Conservation (phyloP, 2,888 invertebrate species). For the Idaea aversata region DNA sequence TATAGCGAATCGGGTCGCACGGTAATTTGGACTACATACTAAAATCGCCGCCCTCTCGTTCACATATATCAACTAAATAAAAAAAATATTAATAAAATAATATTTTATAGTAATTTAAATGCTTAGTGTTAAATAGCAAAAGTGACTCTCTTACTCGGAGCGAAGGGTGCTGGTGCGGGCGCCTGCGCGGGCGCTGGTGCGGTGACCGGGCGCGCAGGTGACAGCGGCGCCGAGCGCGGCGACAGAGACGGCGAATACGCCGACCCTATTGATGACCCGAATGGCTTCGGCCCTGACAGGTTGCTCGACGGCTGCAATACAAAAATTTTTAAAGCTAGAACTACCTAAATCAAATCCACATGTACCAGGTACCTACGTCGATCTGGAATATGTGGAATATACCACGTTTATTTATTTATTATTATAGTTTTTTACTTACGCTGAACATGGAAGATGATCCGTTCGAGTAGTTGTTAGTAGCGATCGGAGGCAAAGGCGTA, state of each 20-base stretch:
- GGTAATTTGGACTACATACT: neutral
- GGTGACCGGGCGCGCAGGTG: constrained; percentile 66
- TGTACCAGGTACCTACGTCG: neutral
- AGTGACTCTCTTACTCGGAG: constrained; percentile 77
- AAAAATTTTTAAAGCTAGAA: neutral
- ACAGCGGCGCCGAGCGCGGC: constrained; percentile 74
- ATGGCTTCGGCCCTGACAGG: constrained; percentile 82
- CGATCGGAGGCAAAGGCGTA: constrained; percentile 84
- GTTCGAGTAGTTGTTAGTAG: constrained; percentile 82
- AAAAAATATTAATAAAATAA: neutral
- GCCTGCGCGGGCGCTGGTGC: constrained; percentile 44
- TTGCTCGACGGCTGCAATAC: constrained; percentile 70
- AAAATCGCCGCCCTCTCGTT: neutral
- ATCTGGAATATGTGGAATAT: no score
- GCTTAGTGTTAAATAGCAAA: constrained; percentile 59
- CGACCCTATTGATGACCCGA: constrained; percentile 81
- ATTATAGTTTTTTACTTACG: constrained; percentile 72
- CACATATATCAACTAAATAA: neutral
- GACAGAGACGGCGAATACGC: constrained; percentile 74
- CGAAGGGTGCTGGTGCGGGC: constrained; percentile 30
- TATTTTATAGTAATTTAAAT: constrained; percentile 7
- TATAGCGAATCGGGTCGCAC: constrained; percentile 5
- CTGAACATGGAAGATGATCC: constrained; percentile 84
- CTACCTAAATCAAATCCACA: neutral
- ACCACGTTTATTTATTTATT: neutral